Evolutionary conservation across 1,140 invertebrate genomes (phyloP), one percentile per base, ranked within the genome.

Genomic region (Agrypnia vestita): DNA sequence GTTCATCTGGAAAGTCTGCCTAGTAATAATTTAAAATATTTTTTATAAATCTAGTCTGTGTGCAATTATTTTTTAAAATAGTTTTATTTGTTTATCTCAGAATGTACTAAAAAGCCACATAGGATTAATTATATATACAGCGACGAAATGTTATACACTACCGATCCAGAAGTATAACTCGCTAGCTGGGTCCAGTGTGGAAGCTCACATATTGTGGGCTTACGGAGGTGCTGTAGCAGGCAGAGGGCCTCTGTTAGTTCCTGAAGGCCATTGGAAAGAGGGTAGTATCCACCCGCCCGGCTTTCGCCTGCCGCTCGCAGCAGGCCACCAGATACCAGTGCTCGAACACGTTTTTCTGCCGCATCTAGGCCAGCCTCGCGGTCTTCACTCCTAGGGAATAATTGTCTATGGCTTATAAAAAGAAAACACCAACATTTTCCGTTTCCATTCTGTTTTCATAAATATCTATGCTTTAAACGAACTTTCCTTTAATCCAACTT

Each of bases 191-290:
- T 76, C 87, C 87, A 88, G 59, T 84, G 82, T 0, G 86, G 86
- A 0, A 87, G 43, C 4, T 83, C 44, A 80, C 83, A 9, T 74
- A 47, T 46, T 6, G 44, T 35, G 12, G 72, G 76, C 83, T 81
- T 85, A 56, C 84, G 88, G 82, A 96, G 84, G 84, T 93, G 96
- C 73, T 94, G 90, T 80, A 92, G 93, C 84, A 96, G 96, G 8
- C 94, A 94, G 15, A 93, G 87, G 0, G 96, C 96, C 89, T 98
- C 97, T 76, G 97, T 91, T 82, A 94, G 97, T 88, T 98, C 97
- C 85, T 98, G 96, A 13, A 97, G 86, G 11, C 96, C 96, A 81
- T 89, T 85, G 49, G 94, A 94, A 80, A 95, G 96, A 0, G 91
- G 90, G 85, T 96, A 95, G 81, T 93, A 91, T 76, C 91, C 90